These are phyloP conservation scores for Astreopora myriophthalma DNA, from an alignment of 64 coral and sea anemone species.

Conservation along the genomic window DNA sequence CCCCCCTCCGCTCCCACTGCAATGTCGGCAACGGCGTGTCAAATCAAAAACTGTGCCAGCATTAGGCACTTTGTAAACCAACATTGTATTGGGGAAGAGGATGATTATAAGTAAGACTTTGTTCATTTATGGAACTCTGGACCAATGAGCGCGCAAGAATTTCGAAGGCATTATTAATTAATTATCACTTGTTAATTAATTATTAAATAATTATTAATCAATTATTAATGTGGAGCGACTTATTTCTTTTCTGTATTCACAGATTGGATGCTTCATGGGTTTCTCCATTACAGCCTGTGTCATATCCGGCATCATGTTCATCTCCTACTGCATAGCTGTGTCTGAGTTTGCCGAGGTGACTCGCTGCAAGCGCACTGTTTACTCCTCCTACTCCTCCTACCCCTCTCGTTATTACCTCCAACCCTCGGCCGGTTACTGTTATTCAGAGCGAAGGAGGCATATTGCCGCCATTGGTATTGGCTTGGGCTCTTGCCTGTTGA, in stretches of 20 bases:
- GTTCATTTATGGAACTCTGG: too few relatives aligned
- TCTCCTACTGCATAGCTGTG: slow-evolving; percentile 60
- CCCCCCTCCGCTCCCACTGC: too few relatives aligned
- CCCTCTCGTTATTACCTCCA: background rate
- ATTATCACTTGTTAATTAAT: too few relatives aligned
- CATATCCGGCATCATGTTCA: slow-evolving; percentile 64
- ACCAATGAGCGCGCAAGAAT: too few relatives aligned
- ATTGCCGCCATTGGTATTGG: background rate
- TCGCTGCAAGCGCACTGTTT: background rate
- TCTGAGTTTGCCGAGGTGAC: background rate
- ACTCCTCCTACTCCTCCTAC: background rate
- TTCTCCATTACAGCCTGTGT: slow-evolving; percentile 77
- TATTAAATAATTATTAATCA: too few relatives aligned
- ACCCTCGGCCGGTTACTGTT: background rate
- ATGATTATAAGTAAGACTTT: too few relatives aligned
- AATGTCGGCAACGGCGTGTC: too few relatives aligned
- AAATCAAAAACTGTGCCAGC: too few relatives aligned
- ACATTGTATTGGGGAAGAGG: too few relatives aligned
- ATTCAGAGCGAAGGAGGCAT: background rate
- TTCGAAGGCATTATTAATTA: too few relatives aligned
- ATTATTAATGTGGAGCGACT: background rate
- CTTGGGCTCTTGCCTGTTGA: background rate
- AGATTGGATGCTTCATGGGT: slow-evolving; percentile 82
- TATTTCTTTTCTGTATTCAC: background rate
- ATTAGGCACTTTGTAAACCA: too few relatives aligned